Base-by-base conservation (phyloP, 2,888 invertebrate species). In the Trisateles emortualis region DNA sequence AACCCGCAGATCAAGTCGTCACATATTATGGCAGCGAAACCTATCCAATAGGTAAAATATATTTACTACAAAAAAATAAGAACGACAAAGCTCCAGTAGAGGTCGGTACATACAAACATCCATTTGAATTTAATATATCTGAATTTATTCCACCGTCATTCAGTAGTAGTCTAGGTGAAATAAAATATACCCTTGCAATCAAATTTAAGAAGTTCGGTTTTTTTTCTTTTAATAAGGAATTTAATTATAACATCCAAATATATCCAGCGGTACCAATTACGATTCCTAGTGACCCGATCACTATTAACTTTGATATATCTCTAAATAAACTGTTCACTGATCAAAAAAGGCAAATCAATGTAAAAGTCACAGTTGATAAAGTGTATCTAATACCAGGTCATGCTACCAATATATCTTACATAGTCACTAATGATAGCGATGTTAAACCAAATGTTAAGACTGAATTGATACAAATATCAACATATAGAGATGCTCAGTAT, bases 381-480 rank as follows among this genome's bases (percentile, higher is more conserved):
- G 38, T 11, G 2, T 17, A 9, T 57, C 62, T 24, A 30, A 29
- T 11, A 11, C 38, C 22, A 22, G 26, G 26, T 8, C 6, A 26
- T 6, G 5, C 3, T 3, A 8, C 8, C 1, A 26, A 8, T 1
- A 26, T 26, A 26, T 1, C 26, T 26, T 26, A 26, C 26, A 3
- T 26, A 8, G 33, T 40, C 6, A 41, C 33, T 4, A 48, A 48
- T 33, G 16, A 48, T 4, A 17, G 33, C 33, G 33, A 40, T 26
- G 11, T 39, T 5, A 4, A 1, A 11, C n/a, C 33, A 1, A 26
- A 8, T 35, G 9, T 26, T 2, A 40, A 33, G 16, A 48, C 47
- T 19, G 48, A 48, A 33, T 8, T 48, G 1, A n/a, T 48, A 4
- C 33, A 40, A 2, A 33, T 24, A n/a, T 33, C 39, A 24, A 19